Conservation (phyloP, 35 echinoderm and acorn worm genomes). For the Patiria miniata region DNA sequence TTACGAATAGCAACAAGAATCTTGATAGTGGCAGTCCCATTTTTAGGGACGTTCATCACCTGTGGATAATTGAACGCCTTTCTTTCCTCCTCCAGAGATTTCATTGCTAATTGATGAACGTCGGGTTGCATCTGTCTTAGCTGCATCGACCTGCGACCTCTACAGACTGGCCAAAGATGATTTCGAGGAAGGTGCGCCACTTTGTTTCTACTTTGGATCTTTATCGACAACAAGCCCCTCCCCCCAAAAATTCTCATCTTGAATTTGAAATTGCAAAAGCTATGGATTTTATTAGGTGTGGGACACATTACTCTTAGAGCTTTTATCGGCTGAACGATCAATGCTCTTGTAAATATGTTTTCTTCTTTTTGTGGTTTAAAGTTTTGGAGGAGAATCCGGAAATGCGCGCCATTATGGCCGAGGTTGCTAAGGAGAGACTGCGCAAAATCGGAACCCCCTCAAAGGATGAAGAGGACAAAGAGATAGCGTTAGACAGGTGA, state of each 20-base stretch:
- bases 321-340: too few species aligned
- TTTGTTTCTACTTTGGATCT: too few species aligned
- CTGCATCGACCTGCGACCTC: constrained; percentile 72
- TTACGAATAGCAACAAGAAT: too few species aligned
- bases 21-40: too few species aligned
- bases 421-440: constrained; percentile 53
- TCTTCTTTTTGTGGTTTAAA: constrained; percentile 7
- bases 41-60: too few species aligned
- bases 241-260: too few species aligned
- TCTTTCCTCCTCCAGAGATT: constrained; percentile 76
- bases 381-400: constrained; percentile 81
- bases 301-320: too few species aligned
- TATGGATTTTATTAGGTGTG: too few species aligned
- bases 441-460: not conserved
- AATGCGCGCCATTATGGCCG: constrained; percentile 59
- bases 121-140: constrained; percentile 62
- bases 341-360: too few species aligned
- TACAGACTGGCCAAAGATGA: constrained; percentile 75
- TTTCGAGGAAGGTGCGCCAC: constrained; percentile 64
- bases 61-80: too few species aligned
- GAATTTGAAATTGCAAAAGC: too few species aligned
- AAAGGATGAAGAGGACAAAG: not conserved
- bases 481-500: not conserved
- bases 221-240: too few species aligned
- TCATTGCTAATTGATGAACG: constrained; percentile 78